Evolutionary conservation across 2,888 invertebrate species (phyloP).

Genomic region (Polydrusus cervinus): DNA sequence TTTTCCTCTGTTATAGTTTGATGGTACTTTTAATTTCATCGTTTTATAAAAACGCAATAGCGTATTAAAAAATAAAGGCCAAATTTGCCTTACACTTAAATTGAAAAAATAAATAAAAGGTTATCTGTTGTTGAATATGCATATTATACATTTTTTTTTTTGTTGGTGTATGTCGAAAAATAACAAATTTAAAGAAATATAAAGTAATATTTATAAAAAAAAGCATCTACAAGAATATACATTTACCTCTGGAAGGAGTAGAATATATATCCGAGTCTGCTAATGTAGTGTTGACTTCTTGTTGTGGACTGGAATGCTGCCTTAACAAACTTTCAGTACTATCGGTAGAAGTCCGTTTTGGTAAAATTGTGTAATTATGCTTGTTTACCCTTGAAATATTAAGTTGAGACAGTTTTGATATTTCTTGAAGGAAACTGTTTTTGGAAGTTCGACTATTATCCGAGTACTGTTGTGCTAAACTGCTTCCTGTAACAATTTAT

Average conservation of each 20-base stretch:
- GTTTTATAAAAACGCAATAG: too few relatives aligned
- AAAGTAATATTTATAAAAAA: background rate
- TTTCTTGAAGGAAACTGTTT: constrained; percentile 73
- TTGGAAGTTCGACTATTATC: constrained; percentile 63
- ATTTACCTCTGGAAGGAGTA: constrained; percentile 65
- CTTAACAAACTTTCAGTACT: constrained; percentile 79
- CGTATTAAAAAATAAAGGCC: too few relatives aligned
- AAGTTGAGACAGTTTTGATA: constrained; percentile 82
- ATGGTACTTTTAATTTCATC: too few relatives aligned
- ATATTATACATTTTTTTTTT: too few relatives aligned
- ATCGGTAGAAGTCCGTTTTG: constrained; percentile 75
- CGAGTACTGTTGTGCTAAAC: constrained; percentile 63
- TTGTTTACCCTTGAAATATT: constrained; percentile 80
- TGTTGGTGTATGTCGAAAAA: too few relatives aligned
- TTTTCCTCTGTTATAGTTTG: too few relatives aligned
- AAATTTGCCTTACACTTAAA: too few relatives aligned
- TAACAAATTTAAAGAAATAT: background rate
- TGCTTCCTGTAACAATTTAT: constrained; percentile 59
- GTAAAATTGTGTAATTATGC: constrained; percentile 82
- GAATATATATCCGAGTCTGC: constrained; percentile 62
- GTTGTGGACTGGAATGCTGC: constrained; percentile 65
- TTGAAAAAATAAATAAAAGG: too few relatives aligned
- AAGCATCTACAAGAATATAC: background rate
- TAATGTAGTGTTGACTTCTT: constrained; percentile 56
- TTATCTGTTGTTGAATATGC: too few relatives aligned